These are phyloP conservation scores for Oreochromis tanganicae DNA, from an alignment of 2,113 vertebrate species.

Conservation along the genomic window DNA sequence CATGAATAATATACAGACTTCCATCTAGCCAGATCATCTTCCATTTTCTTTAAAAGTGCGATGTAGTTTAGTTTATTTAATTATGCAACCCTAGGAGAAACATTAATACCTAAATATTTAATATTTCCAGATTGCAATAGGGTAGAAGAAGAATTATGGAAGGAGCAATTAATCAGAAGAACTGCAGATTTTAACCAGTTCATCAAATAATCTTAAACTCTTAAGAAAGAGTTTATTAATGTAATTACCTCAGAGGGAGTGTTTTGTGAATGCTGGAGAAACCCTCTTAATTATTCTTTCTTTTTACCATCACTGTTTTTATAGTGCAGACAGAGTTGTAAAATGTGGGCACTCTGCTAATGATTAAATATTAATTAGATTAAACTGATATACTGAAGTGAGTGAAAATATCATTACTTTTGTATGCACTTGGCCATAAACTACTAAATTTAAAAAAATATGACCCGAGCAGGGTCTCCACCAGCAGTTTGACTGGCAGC, in stretches of 20 bases:
- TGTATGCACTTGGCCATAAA: background rate
- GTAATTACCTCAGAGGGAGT: background rate
- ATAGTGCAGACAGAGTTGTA: background rate
- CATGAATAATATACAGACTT: background rate
- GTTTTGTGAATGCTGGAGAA: background rate
- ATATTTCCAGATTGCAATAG: background rate
- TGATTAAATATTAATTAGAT: background rate
- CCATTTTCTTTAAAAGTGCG: background rate
- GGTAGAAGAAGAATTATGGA: background rate
- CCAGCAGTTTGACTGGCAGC: background rate
- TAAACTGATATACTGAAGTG: background rate
- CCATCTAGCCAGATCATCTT: background rate
- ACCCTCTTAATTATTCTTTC: background rate
- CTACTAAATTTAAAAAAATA: fast-evolving
- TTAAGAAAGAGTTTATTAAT: background rate
- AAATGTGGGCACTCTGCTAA: background rate
- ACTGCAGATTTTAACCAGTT: background rate
- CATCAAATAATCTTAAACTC: background rate
- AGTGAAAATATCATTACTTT: background rate
- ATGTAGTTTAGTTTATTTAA: background rate
- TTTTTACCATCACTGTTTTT: background rate
- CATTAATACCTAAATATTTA: background rate
- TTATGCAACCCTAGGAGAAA: background rate
- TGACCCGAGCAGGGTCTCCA: background rate
- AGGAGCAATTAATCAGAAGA: background rate